Percentiles rank a stretch among this genome's conserved stretches.
These are phyloP conservation scores for Autographa gamma DNA, from an alignment of 2,888 invertebrate species.

Conservation along the genomic window DNA sequence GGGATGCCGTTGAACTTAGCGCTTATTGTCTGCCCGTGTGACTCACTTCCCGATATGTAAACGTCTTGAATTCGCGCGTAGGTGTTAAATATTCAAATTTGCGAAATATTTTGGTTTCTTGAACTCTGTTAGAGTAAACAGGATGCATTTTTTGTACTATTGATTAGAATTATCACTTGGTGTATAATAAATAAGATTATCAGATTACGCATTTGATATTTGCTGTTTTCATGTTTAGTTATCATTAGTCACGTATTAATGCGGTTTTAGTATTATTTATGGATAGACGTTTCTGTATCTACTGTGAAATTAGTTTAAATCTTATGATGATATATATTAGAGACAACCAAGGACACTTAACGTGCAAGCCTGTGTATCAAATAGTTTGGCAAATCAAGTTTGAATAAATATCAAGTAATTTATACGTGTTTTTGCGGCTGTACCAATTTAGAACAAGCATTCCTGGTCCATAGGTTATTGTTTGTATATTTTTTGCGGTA, in stretches of 20 bases:
- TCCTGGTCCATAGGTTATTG: constrained; percentile 14
- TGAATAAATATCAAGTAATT: neutral
- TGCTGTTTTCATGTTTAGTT: neutral
- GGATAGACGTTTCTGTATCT: neutral
- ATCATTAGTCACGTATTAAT: neutral
- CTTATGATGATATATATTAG: neutral
- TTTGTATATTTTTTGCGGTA: constrained; percentile 13
- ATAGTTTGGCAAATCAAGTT: neutral
- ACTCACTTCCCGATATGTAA: constrained; percentile 46
- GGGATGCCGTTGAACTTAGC: constrained; percentile 54
- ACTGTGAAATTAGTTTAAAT: neutral
- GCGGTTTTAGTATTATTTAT: neutral
- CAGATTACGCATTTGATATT: neutral
- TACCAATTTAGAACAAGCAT: neutral
- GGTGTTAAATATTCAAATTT: constrained; percentile 29
- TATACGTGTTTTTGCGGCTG: neutral
- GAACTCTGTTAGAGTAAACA: constrained; percentile 9
- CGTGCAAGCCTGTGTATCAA: neutral
- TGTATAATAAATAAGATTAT: neutral
- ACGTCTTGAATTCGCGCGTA: constrained; percentile 43
- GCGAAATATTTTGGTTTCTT: constrained; percentile 23
- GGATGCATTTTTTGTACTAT: constrained; percentile 19
- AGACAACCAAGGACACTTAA: neutral
- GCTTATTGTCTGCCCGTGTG: constrained; percentile 47
- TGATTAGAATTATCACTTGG: neutral